Evolutionary conservation across 2,797 vertebrate genomes (phyloP).

Genomic region (Tympanoctomys barrerae): DNA sequence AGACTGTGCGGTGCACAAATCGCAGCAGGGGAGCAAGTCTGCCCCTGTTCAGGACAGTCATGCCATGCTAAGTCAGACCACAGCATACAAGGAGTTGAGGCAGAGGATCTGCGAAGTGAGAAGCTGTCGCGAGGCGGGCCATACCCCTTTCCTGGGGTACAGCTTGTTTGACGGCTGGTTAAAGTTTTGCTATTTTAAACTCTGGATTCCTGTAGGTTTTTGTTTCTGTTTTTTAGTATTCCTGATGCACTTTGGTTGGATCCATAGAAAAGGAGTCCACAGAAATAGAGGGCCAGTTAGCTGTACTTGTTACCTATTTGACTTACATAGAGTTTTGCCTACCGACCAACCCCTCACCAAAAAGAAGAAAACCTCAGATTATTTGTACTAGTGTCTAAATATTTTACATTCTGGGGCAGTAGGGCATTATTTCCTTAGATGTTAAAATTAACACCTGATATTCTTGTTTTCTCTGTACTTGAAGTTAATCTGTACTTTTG

Average conservation of each 20-base stretch:
- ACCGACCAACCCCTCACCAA: background rate
- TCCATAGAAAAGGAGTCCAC: background rate
- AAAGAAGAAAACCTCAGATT: slow-evolving; percentile 2
- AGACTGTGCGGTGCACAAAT: background rate
- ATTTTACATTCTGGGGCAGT: slow-evolving; percentile 4
- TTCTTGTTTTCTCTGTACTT: slow-evolving; percentile 27
- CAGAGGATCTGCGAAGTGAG: background rate
- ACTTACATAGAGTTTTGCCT: background rate
- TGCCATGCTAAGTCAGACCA: background rate
- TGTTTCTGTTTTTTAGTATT: background rate
- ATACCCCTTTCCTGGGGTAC: background rate
- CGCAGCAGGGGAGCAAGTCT: background rate
- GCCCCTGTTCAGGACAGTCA: too few relatives aligned
- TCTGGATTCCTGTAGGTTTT: background rate
- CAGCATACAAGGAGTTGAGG: background rate
- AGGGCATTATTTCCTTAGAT: background rate
- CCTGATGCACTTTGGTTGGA: background rate
- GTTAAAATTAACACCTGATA: slow-evolving; percentile 50
- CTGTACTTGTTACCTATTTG: slow-evolving; percentile 11
- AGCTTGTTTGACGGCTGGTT: background rate
- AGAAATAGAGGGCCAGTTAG: too few relatives aligned
- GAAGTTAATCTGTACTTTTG: background rate
- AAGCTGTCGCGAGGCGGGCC: too few relatives aligned
- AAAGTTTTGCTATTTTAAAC: background rate
- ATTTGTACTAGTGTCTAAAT: slow-evolving; percentile 49